phyloP scores from a whole-genome alignment of 2,797 vertebrate species.

The Manis crassicaudata region DNA sequence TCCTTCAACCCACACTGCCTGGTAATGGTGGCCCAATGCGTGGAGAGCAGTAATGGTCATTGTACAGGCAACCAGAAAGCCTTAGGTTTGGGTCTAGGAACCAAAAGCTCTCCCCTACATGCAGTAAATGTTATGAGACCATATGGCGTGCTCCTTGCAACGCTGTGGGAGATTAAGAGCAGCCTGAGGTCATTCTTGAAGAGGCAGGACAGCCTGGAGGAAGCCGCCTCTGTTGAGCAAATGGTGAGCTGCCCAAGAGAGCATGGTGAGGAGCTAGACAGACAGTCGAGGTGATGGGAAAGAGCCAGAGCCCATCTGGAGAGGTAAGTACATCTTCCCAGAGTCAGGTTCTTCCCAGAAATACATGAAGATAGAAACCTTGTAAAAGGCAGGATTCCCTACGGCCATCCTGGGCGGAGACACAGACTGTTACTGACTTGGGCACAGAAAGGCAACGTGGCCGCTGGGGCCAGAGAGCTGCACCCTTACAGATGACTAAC shows the following conservation, averaged over 20 bases:
- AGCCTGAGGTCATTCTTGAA: not conserved
- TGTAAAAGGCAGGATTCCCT: too few species aligned
- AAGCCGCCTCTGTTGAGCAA: not conserved
- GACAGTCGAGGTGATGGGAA: not conserved
- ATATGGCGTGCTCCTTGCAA: rapidly evolving
- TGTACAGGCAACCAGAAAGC: not conserved
- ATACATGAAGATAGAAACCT: not conserved
- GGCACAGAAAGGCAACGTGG: not conserved
- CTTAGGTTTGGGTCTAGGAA: rapidly evolving
- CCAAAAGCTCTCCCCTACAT: too few species aligned
- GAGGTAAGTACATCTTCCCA: too few species aligned
- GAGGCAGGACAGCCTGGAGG: not conserved
- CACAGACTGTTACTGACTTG: not conserved
- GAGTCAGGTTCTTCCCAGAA: not conserved
- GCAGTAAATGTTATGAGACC: rapidly evolving
- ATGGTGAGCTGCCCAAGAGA: not conserved
- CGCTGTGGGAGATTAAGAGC: not conserved
- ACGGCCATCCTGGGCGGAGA: not conserved
- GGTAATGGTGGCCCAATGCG: too few species aligned
- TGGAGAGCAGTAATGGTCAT: rapidly evolving
- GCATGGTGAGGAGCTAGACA: not conserved
- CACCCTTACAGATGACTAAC: not conserved
- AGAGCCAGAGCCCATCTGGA: not conserved
- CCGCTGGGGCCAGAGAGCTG: rapidly evolving
- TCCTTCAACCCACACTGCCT: too few species aligned